Percentiles rank a stretch among this genome's conserved stretches.
Evolutionary conservation across 2,797 vertebrate species (phyloP).

Genomic region (Gadopsis bispinosus): DNA sequence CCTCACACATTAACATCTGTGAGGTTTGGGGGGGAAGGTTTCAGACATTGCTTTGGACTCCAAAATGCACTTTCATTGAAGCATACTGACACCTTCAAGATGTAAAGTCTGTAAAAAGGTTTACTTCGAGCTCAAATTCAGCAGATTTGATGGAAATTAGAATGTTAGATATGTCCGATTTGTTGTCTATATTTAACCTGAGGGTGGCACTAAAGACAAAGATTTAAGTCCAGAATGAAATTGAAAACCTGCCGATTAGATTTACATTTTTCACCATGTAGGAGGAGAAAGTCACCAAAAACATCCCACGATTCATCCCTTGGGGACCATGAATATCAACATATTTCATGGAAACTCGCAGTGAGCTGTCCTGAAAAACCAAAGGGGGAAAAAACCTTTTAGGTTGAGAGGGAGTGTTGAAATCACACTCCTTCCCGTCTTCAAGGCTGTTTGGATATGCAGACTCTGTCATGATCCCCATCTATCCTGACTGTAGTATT

Average conservation of each 20-base stretch:
- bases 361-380: background rate
- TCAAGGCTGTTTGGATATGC: conserved; percentile 31
- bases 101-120: too few species aligned
- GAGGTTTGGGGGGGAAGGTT: too few species aligned
- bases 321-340: background rate
- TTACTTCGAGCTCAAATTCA: too few species aligned
- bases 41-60: too few species aligned
- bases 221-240: background rate
- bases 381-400: background rate
- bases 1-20: too few species aligned
- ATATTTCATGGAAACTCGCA: background rate
- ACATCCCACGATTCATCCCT: background rate
- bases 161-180: too few species aligned
- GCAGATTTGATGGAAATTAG: too few species aligned
- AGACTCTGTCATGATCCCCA: conserved; percentile 31
- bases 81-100: too few species aligned
- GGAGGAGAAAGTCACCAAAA: background rate
- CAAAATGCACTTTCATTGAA: too few species aligned
- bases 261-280: background rate
- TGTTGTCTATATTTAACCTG: too few species aligned
- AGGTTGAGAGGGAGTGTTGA: background rate
- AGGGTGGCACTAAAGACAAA: too few species aligned
- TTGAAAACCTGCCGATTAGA: background rate
- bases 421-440: conserved; percentile 7
- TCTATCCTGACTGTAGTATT: conserved; percentile 46